Conservation (phyloP, 2,113 vertebrate genomes). For the Daphoenositta chrysoptera region DNA sequence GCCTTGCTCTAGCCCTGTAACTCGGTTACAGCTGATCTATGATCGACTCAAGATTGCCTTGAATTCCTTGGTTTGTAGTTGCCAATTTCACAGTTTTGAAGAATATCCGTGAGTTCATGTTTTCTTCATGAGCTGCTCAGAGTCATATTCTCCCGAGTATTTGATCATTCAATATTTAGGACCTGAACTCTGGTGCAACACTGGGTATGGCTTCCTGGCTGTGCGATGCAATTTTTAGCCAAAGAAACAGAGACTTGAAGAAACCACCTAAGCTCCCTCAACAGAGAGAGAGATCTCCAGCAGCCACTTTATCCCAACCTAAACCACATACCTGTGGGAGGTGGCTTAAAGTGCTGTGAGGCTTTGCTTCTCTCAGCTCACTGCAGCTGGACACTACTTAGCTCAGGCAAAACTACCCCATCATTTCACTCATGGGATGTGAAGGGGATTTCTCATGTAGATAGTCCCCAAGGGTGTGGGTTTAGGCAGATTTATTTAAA, state of each 20-base stretch:
- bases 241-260: not conserved
- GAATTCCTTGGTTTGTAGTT: not conserved
- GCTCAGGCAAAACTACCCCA: not conserved
- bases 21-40: not conserved
- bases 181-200: not conserved
- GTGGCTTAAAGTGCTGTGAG: not conserved
- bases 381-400: not conserved
- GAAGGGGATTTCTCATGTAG: not conserved
- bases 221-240: not conserved
- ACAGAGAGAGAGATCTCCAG: not conserved
- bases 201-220: not conserved
- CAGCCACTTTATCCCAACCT: not conserved
- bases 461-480: not conserved
- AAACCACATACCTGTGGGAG: not conserved
- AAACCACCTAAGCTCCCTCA: not conserved
- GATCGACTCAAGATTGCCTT: not conserved
- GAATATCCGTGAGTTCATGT: not conserved
- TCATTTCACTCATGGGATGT: not conserved
- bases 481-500: not conserved
- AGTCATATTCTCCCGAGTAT: not conserved
- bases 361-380: not conserved
- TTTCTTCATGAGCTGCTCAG: not conserved
- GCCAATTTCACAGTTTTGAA: not conserved
- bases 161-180: not conserved
- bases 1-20: not conserved